Percentiles rank a stretch among this genome's conserved stretches.
Evolutionary conservation across 2,113 vertebrate species (phyloP).

Genomic region (Thunnus maccoyii): DNA sequence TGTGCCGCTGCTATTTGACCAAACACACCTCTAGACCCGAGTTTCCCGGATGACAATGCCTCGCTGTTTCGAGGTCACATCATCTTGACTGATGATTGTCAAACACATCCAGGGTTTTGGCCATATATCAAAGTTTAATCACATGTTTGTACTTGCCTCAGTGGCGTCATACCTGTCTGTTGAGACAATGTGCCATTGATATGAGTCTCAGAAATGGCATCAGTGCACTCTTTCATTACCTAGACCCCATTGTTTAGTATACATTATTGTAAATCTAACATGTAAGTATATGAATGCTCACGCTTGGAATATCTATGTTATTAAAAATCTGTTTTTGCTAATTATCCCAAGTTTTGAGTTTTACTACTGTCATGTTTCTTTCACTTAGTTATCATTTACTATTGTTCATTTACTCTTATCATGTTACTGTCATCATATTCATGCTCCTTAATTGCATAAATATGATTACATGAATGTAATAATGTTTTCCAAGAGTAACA

Average conservation of each 20-base stretch:
- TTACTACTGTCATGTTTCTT: too few species aligned
- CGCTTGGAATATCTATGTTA: too few species aligned
- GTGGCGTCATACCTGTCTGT: not conserved
- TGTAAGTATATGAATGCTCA: accelerated
- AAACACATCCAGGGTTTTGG: conserved; percentile 39
- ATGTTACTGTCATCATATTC: too few species aligned
- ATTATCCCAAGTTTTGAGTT: too few species aligned
- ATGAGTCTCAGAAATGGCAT: not conserved
- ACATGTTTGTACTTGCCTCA: conserved; percentile 11
- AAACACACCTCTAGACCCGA: not conserved
- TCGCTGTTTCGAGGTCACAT: conserved; percentile 5
- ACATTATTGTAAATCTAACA: not conserved
- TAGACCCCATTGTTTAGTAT: not conserved
- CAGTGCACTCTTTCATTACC: conserved; percentile 4
- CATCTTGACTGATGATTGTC: conserved; percentile 35
- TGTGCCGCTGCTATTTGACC: too few species aligned
- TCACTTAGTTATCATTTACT: not conserved
- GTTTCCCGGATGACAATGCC: not conserved
- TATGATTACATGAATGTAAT: too few species aligned
- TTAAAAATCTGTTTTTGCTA: too few species aligned
- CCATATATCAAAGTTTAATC: conserved; percentile 10
- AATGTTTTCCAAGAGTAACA: too few species aligned
- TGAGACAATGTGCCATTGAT: conserved; percentile 21
- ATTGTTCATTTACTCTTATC: too few species aligned
- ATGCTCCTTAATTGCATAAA: too few species aligned